phyloP scores from a whole-genome alignment of 64 coral and sea anemone species.

The Actinia tenebrosa region DNA sequence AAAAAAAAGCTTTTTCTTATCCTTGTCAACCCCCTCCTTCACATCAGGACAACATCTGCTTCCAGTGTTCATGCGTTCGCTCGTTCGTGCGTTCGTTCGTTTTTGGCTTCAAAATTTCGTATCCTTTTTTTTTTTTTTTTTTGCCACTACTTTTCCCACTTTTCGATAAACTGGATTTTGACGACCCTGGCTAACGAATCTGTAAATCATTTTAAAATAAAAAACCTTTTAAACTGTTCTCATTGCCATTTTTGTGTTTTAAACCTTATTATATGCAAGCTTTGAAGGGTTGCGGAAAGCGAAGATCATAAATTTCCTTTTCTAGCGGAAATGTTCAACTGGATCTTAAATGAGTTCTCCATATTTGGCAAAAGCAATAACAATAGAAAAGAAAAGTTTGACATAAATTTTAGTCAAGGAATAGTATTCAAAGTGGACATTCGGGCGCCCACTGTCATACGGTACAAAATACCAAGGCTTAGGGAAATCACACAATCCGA shows the following conservation, averaged over 20 bases:
- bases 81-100: background rate
- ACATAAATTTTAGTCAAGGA: background rate
- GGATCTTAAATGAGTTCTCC: conserved; percentile 77
- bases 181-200: background rate
- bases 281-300: conserved; percentile 30
- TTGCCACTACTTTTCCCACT: background rate
- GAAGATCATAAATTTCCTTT: conserved; percentile 90
- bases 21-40: background rate
- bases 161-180: background rate
- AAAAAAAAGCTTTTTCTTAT: background rate
- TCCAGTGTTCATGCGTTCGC: background rate
- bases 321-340: conserved; percentile 80
- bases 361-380: conserved; percentile 91
- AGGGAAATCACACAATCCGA: background rate
- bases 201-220: background rate
- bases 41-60: background rate
- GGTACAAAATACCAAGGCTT: background rate
- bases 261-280: conserved; percentile 23
- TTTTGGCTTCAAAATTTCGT: too few species aligned
- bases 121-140: background rate
- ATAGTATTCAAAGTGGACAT: background rate
- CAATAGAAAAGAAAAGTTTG: conserved; percentile 38
- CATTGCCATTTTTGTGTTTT: background rate
- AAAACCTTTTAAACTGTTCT: background rate
- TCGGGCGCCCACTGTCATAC: background rate